These are phyloP conservation scores for Platyrinchus mystaceus DNA, from an alignment of 2,797 vertebrate species.

Conservation along the genomic window DNA sequence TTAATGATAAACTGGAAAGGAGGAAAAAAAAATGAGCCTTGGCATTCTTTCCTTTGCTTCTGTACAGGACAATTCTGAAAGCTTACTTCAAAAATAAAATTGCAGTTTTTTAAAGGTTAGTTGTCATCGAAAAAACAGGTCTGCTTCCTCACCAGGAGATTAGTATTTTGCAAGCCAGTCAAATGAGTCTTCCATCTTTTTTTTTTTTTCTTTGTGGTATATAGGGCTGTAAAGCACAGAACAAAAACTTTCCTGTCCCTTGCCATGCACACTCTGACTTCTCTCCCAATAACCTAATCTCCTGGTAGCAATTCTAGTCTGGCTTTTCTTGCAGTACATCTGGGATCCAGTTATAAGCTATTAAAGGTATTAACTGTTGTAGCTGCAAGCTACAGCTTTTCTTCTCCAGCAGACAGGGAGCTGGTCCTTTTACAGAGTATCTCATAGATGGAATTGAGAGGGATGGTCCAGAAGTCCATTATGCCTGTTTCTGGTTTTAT, in stretches of 20 bases:
- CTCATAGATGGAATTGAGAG: background rate
- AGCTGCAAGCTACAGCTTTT: background rate
- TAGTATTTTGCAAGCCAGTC: background rate
- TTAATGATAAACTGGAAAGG: background rate
- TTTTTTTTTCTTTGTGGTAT: background rate
- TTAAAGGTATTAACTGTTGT: background rate
- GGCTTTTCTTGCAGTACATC: background rate
- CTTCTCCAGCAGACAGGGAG: background rate
- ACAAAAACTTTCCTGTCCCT: background rate
- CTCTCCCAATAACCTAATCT: background rate
- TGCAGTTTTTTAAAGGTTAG: fast-evolving
- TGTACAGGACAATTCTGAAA: background rate
- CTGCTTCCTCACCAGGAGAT: background rate
- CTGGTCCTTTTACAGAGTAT: background rate
- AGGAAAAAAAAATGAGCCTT: fast-evolving
- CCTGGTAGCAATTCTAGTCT: background rate
- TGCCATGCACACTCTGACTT: background rate
- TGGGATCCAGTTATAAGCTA: background rate
- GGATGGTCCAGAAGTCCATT: background rate
- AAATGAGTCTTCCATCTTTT: background rate
- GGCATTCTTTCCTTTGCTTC: background rate
- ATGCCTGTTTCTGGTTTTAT: background rate
- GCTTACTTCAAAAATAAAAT: background rate
- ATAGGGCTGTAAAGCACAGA: background rate
- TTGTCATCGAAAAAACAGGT: background rate